Conservation (phyloP, 2,113 vertebrate genomes). For the Bubalus kerabau region DNA sequence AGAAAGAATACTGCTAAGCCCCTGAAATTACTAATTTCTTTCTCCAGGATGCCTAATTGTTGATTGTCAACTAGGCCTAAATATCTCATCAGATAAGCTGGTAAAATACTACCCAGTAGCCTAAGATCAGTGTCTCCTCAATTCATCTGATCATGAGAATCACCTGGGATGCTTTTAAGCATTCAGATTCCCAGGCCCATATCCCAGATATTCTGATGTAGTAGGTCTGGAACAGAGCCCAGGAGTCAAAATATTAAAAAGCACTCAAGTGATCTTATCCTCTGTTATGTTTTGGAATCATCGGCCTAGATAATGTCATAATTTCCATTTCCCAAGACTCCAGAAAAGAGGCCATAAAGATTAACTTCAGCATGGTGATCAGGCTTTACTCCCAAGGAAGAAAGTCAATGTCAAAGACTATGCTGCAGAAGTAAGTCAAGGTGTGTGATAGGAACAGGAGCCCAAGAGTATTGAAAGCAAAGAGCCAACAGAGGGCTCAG, state of each 20-base stretch:
- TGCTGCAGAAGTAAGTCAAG: constrained; percentile 2
- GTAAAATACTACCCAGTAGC: not conserved
- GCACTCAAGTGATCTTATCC: not conserved
- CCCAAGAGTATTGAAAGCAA: not conserved
- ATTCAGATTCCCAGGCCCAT: not conserved
- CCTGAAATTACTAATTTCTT: not conserved
- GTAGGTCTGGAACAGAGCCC: not conserved
- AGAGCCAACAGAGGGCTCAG: not conserved
- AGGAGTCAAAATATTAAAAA: not conserved
- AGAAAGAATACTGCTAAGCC: not conserved
- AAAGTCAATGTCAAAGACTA: constrained; percentile 10
- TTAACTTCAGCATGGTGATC: not conserved
- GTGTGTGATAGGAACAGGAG: constrained; percentile 26
- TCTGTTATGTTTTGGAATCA: not conserved
- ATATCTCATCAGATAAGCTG: not conserved
- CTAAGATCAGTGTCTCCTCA: not conserved
- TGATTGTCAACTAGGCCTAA: not conserved
- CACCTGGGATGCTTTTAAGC: not conserved
- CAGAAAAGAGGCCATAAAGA: constrained; percentile 37
- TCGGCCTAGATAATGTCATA: constrained; percentile 38
- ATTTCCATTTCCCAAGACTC: constrained; percentile 10
- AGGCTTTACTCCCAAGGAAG: constrained; percentile 6
- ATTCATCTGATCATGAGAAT: not conserved
- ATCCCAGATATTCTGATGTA: not conserved
- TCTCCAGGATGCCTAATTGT: not conserved